A percentile compares a stretch with the other conserved stretches of the same genome.
Conservation (phyloP, 2,113 vertebrate species). For the Trogon surrucura region DNA sequence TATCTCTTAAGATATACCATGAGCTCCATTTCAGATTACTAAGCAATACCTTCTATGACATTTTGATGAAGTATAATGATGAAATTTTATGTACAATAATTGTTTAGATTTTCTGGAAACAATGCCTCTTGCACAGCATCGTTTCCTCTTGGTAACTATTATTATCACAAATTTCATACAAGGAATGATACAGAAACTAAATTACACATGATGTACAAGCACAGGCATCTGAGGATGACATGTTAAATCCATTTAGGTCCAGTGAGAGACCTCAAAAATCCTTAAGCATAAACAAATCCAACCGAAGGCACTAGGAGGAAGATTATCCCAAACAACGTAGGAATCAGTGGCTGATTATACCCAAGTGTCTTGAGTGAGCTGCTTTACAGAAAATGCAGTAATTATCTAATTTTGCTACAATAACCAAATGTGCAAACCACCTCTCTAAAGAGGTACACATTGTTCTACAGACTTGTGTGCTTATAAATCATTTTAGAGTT, state of each 20-base stretch:
- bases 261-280: background rate
- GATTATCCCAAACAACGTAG: background rate
- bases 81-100: background rate
- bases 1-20: background rate
- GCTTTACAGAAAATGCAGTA: slow-evolving; percentile 19
- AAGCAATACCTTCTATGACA: background rate
- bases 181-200: background rate
- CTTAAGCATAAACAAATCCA: background rate
- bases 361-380: slow-evolving; percentile 8
- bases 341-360: slow-evolving; percentile 19
- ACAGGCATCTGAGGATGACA: background rate
- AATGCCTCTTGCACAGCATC: background rate
- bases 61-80: background rate
- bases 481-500: background rate
- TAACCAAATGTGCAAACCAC: background rate
- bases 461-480: background rate
- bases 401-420: slow-evolving; percentile 30
- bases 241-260: background rate
- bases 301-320: background rate
- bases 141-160: background rate
- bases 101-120: background rate
- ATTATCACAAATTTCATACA: background rate
- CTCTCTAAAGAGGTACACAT: background rate
- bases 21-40: background rate
- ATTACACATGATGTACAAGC: background rate